Evolutionary conservation across 2,113 vertebrate species (phyloP).

Genomic region (Dromas ardeola): DNA sequence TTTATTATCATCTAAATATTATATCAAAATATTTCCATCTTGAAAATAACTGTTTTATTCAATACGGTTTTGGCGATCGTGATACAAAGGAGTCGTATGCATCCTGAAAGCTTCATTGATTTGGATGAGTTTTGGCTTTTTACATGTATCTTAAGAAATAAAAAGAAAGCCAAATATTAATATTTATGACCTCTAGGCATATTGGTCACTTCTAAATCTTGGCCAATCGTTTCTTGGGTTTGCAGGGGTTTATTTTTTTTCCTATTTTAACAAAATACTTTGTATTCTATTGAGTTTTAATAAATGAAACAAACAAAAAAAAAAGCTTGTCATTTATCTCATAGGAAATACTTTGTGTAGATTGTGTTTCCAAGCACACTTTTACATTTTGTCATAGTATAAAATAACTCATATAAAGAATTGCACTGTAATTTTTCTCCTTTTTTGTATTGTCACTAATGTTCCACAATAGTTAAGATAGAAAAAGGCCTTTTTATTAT

Average conservation of each 20-base stretch:
- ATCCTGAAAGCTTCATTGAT: background rate
- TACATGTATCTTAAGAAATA: background rate
- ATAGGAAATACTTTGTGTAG: background rate
- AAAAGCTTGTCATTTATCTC: background rate
- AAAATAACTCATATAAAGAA: constrained; percentile 21
- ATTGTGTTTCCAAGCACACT: constrained; percentile 36
- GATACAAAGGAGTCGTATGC: background rate
- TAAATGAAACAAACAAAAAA: background rate
- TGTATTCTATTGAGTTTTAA: background rate
- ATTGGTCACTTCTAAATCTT: background rate
- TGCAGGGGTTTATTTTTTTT: background rate
- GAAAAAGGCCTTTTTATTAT: constrained; percentile 42
- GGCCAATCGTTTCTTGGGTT: background rate
- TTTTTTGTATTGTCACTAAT: constrained; percentile 45
- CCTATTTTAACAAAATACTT: background rate
- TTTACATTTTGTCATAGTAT: constrained; percentile 11
- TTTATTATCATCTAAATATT: background rate
- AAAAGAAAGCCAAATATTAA: background rate
- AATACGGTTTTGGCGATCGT: background rate
- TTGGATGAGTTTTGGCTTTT: background rate
- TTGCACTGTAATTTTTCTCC: constrained; percentile 48
- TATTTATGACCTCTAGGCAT: background rate
- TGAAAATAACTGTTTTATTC: background rate
- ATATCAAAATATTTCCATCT: background rate
- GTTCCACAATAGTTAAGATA: constrained; percentile 37